phyloP scores from a whole-genome alignment of 1,140 invertebrate genomes.

The Drosophila truncata region DNA sequence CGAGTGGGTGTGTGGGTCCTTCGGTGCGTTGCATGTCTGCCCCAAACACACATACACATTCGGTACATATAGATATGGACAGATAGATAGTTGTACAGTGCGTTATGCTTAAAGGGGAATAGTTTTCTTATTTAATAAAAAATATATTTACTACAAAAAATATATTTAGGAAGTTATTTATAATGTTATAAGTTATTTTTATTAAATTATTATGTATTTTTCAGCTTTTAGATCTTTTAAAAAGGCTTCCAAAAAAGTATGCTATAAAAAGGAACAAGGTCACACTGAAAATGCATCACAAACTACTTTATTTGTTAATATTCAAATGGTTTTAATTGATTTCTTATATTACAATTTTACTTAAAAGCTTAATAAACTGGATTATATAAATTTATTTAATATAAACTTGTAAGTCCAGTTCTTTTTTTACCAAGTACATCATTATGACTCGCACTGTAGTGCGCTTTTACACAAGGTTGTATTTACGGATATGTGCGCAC shows the following conservation, averaged over 20 bases:
- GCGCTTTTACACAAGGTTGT: constrained; percentile 13
- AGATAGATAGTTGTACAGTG: constrained; percentile 39
- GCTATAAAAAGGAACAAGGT: not conserved
- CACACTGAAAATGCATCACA: not conserved
- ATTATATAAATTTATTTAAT: not conserved
- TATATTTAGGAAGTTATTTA: no score
- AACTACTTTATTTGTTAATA: not conserved
- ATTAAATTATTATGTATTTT: no score
- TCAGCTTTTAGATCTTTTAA: not conserved
- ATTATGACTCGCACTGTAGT: constrained; percentile 17
- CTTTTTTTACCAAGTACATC: not conserved
- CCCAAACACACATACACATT: constrained; percentile 5
- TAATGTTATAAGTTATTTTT: no score
- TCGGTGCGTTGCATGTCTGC: constrained; percentile 41
- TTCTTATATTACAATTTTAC: no score
- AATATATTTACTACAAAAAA: no score
- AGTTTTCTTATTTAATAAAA: not conserved
- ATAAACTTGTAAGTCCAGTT: not conserved
- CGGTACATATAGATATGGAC: constrained; percentile 24
- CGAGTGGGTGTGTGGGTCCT: constrained; percentile 12
- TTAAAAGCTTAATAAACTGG: not conserved
- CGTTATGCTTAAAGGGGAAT: not conserved
- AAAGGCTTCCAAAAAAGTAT: not conserved
- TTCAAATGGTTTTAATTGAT: no score
- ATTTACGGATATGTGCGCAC: constrained; percentile 40